Evolutionary conservation across 2,888 invertebrate genomes (phyloP), one percentile per base, ranked within the genome.

Genomic region (Melolontha melolontha): DNA sequence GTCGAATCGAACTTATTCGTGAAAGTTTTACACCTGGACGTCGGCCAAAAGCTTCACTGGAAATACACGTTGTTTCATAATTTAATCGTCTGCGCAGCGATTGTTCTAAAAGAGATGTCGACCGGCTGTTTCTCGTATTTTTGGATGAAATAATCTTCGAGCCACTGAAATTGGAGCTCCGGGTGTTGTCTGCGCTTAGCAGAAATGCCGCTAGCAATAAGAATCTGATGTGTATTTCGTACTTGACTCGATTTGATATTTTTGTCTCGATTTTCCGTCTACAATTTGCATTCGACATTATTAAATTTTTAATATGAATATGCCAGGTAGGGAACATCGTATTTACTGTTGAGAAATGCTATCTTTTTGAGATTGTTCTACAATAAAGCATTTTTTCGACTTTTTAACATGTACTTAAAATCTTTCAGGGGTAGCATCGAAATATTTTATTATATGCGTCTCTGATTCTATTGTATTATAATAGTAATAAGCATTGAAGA

Each of bases 101-200:
- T 55, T 55, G 55, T 41, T 55, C 17, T 40, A 17, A 41, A 40
- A 17, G 14, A 55, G 55, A 16, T n/a, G 39, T 40, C 49, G 17
- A 17, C n/a, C 55, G 55, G 41, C 14, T 55, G 55, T 41, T 55
- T 55, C 55, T 41, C 55, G 55, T 22, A 55, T 55, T 55, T 34
- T 22, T 17, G 55, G 39, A 55, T 40, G 55, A 55, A 55, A 55
- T 55, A 55, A 55, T 55, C 55, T 55, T 55, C 40, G 22, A 11
- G 41, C 39, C 6, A 22, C 6, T n/a, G 55, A 40, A 22, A 55
- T 55, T 55, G 41, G 55, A 41, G 55, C 40, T 40, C 41, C 55
- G 55, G 41, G 55, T 55, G 55, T 55, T 55, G 55, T 55, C 55
- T 55, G 11, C 55, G 55, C 17, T 55, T 40, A 55, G 55, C 55